Base-by-base conservation (phyloP, 2,113 vertebrate species). In the Campylorhamphus procurvoides region DNA sequence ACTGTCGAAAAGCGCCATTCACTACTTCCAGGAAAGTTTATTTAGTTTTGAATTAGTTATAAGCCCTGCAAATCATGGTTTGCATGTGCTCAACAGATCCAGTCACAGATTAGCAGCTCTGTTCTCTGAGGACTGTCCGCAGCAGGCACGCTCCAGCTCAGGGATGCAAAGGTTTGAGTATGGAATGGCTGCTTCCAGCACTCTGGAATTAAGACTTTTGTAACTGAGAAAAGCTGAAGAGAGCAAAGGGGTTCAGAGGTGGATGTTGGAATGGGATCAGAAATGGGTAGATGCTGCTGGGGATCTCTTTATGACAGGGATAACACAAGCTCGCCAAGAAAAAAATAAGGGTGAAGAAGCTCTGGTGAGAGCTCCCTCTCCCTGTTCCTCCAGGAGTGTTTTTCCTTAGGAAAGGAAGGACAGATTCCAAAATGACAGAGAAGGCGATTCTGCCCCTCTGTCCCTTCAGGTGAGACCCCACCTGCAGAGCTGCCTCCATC, bases 1-100 rank as follows among this genome's bases (percentile, higher is more conserved):
- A 1, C 62, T 90, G 66, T 83, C 44, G n/a, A 60, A 82, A 89
- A 87, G 74, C 73, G 78, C 63, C 31, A 31, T 85, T 93, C 73
- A 31, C 62, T 91, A 88, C 72, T 94, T 95, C 90, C 94, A 93
- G 92, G 88, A 95, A 96, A 92, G 12, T 92, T 80, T 83, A n/a
- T 58, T 95, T 83, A 20, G 76, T 87, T 94, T 73, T 90, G 33
- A 90, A 53, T 85, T 91, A 64, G 31, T 85, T 66, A 40, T 37
- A 49, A 90, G 28, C 40, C 75, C 84, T 87, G 58, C 86, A 96
- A 82, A 85, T 90, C 53, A 27, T 85, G 71, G 44, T 72, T 79
- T 79, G 40, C 77, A 37, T 95, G 67, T 73, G 71, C 53, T 93
- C 13, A 8, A 58, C 90, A 97, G 82, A 95, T 75, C 85, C 2